These are phyloP conservation scores for Nymphalis c-album DNA, from an alignment of 2,888 invertebrate species.

Conservation along the genomic window DNA sequence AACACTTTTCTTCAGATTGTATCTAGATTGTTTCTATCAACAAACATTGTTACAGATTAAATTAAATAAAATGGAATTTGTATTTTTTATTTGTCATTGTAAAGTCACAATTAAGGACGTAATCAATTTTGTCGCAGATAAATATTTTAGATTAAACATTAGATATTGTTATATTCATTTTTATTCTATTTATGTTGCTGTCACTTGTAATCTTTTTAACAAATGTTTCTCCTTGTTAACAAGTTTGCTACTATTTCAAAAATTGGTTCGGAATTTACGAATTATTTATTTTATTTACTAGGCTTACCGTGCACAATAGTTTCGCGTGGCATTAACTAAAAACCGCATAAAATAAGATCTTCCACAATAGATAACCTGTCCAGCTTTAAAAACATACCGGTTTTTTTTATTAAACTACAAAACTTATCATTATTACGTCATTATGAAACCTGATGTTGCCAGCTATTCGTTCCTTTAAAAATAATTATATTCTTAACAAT, in stretches of 20 bases:
- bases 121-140: too few species aligned
- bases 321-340: neutral
- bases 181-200: too few species aligned
- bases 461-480: neutral
- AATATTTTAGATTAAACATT: too few species aligned
- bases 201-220: too few species aligned
- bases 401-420: neutral
- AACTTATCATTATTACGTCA: neutral
- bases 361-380: neutral
- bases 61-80: too few species aligned
- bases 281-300: neutral
- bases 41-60: too few species aligned
- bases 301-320: neutral
- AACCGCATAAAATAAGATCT: neutral
- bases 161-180: too few species aligned
- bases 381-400: neutral
- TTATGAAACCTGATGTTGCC: neutral
- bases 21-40: too few species aligned
- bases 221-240: neutral
- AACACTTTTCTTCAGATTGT: too few species aligned
- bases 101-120: too few species aligned
- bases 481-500: too few species aligned
- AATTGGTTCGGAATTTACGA: neutral
- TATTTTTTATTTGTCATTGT: too few species aligned
- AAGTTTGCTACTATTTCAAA: neutral